These are phyloP conservation scores for Dendroctonus valens DNA, from an alignment of 1,140 invertebrate species.

Conservation along the genomic window DNA sequence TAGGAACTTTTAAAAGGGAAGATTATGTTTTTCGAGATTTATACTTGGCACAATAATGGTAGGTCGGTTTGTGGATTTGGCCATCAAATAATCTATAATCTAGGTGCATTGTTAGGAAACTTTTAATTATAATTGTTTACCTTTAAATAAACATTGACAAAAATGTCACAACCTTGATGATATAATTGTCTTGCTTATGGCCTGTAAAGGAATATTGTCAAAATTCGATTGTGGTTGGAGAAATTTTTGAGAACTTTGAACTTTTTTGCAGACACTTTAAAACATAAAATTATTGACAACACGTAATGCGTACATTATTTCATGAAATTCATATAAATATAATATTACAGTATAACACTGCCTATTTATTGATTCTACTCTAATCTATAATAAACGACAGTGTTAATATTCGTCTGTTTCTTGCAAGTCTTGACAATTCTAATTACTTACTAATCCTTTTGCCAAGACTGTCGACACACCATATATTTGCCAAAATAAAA, in stretches of 20 bases:
- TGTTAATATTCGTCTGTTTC: constrained; percentile 45
- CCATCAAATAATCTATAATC: no score
- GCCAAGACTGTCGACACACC: constrained; percentile 23
- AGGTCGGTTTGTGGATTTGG: background rate
- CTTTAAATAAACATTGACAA: no score
- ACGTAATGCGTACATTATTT: no score
- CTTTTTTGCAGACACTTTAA: constrained; percentile 18
- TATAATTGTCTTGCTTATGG: no score
- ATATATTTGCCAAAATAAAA: constrained; percentile 28
- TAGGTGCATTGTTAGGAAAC: no score
- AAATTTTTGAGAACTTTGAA: no score
- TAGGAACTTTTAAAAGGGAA: constrained; percentile 11
- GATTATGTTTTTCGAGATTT: background rate
- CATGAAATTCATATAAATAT: background rate
- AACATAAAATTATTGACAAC: background rate
- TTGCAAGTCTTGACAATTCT: constrained; percentile 33
- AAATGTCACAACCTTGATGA: no score
- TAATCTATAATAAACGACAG: constrained; percentile 50
- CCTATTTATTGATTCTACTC: constrained; percentile 47
- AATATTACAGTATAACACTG: constrained; percentile 50
- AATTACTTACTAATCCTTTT: constrained; percentile 22
- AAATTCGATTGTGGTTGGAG: constrained; percentile 4
- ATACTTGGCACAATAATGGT: background rate
- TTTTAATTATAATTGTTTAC: no score
- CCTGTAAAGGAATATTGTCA: background rate